Conservation (phyloP, 2,113 vertebrate species). For the Tachycineta bicolor region DNA sequence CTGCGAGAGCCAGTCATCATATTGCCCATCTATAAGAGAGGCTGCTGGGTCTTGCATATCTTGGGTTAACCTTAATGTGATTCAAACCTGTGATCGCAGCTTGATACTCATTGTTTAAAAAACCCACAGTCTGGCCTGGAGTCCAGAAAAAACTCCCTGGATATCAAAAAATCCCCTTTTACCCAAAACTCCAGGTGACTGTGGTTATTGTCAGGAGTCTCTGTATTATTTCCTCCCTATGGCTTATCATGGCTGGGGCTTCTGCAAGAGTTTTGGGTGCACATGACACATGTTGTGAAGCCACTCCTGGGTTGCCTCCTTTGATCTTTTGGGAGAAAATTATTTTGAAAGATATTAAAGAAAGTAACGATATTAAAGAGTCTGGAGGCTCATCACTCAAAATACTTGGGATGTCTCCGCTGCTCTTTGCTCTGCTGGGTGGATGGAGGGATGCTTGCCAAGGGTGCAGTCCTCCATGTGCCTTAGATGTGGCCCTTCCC, state of each 20-base stretch:
- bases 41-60: not conserved
- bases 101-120: conserved; percentile 25
- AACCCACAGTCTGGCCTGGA: not conserved
- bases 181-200: not conserved
- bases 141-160: not conserved
- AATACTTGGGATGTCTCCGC: not conserved
- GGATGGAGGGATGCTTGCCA: not conserved
- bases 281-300: fast-evolving
- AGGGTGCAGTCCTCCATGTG: not conserved
- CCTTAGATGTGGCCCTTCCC: not conserved
- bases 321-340: not conserved
- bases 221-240: not conserved
- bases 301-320: not conserved
- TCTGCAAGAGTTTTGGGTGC: not conserved
- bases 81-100: not conserved
- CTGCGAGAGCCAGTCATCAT: not conserved
- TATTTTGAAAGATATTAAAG: not conserved
- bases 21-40: not conserved
- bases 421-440: not conserved
- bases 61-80: conserved; percentile 35
- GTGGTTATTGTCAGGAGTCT: not conserved
- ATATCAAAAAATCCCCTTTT: not conserved
- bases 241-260: not conserved
- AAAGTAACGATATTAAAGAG: not conserved
- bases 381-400: not conserved